A percentile compares a stretch with the other conserved stretches of the same genome.
phyloP scores from a whole-genome alignment of 2,888 invertebrate species.

The Calameuta pallipes region DNA sequence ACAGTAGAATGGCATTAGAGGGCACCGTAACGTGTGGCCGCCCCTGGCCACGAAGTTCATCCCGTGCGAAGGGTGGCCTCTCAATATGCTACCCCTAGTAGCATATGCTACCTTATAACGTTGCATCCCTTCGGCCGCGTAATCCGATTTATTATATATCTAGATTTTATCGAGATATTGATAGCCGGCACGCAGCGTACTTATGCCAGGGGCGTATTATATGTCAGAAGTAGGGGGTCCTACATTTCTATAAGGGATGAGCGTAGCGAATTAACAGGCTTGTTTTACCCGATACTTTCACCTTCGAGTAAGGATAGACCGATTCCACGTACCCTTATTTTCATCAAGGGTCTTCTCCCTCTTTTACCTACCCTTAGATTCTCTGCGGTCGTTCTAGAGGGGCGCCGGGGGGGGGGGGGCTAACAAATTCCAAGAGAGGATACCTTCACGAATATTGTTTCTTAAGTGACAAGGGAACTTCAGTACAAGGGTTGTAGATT shows the following conservation, averaged over 20 bases:
- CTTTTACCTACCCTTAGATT: not conserved
- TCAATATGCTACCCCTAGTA: conserved; percentile 48
- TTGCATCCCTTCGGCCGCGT: conserved; percentile 46
- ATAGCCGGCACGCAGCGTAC: conserved; percentile 35
- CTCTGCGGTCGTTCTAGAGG: not conserved
- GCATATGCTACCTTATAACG: conserved; percentile 58
- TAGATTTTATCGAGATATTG: conserved; percentile 64
- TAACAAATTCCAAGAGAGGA: not conserved
- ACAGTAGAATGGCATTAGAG: conserved; percentile 48
- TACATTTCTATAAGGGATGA: conserved; percentile 16
- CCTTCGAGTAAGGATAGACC: not conserved
- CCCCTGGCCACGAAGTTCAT: conserved; percentile 40
- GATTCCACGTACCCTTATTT: not conserved
- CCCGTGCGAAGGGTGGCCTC: conserved; percentile 39
- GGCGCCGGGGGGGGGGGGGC: accelerated
- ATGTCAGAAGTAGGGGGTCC: conserved; percentile 13
- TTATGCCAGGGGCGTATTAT: conserved; percentile 9
- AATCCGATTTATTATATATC: conserved; percentile 66
- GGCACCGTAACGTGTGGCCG: conserved; percentile 42
- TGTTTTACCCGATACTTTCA: conserved; percentile 50
- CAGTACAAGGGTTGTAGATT: not conserved
- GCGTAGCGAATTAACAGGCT: conserved; percentile 57
- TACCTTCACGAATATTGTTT: not conserved
- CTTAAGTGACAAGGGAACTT: not conserved
- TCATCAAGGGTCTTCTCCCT: not conserved